These are phyloP conservation scores for Anguilla marmorata DNA, from an alignment of 2,797 vertebrate genomes.

Conservation along the genomic window DNA sequence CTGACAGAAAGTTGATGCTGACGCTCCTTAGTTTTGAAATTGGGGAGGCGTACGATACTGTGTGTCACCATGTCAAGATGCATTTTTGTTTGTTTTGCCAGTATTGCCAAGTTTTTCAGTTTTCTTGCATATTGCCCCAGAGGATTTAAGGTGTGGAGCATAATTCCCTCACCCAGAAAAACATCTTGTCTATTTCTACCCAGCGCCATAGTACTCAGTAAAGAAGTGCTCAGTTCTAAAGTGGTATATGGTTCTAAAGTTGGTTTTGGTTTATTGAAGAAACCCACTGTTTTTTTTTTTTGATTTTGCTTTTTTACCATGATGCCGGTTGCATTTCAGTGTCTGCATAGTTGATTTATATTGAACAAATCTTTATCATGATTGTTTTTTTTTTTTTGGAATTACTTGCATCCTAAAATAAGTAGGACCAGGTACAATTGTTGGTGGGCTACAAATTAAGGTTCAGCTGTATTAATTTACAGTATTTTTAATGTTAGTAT, in stretches of 20 bases:
- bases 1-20: neutral
- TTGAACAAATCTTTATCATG: neutral
- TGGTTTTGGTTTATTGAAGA: neutral
- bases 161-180: neutral
- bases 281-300: neutral
- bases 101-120: neutral
- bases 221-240: neutral
- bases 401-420: neutral
- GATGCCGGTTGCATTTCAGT: neutral
- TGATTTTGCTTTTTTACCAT: neutral
- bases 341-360: neutral
- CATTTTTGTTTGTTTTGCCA: neutral
- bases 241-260: neutral
- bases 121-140: neutral
- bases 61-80: neutral
- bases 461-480: neutral
- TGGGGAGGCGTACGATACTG: neutral
- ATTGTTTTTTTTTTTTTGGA: neutral
- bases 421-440: neutral
- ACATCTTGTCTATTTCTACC: neutral
- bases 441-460: neutral
- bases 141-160: neutral
- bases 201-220: neutral
- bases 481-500: slow-evolving; percentile 16
- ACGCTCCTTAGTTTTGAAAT: neutral